Evolutionary conservation across 2,113 vertebrate species (phyloP), one percentile per base, ranked within the genome.

Genomic region (Orcinus orca): DNA sequence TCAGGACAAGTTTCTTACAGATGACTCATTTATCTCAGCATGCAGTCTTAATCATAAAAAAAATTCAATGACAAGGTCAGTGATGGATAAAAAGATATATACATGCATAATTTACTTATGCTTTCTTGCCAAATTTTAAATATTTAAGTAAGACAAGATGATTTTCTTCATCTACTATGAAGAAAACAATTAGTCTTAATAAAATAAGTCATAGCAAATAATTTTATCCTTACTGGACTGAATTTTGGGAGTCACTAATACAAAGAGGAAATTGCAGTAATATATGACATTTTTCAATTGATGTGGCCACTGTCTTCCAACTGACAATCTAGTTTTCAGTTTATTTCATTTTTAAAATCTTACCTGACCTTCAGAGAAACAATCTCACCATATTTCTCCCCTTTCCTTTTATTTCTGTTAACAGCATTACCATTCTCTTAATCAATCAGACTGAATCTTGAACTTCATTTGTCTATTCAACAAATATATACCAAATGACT

Each of bases 21-120:
- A 97, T 92, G 91, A 96, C 50, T 98, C 58, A 95, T 93, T 98
- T 95, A 96, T 93, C 92, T 97, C 88, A 97, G 38, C 82, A 96
- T n/a, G 70, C 38, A 94, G 50, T 70, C 70, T 58, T 97, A 96
- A 86, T 97, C 95, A 29, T 60, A 97, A 97, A 96, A 97, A 76
- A 31, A 38, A 91, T 85, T 33, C 58, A 90, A 29, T 89, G 96
- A 60, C 58, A 96, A 29, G 90, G 97, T n/a, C 50, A 93, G 15
- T 44, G 58, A 88, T 20, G 68, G 12, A 67, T 93, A 93, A 95
- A 93, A 96, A 83, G 25, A 74, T 6, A 84, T 31, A 71, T 0
- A 12, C 1, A 85, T 53, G 15, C 17, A 44, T 29, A 81, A 65
- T 33, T 93, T 74, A 41, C 11, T 65, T 73, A 47, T 84, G 8